Evolutionary conservation across 2,113 vertebrate species (phyloP), one percentile per base, ranked within the genome.

Genomic region (Dasyprocta punctata): DNA sequence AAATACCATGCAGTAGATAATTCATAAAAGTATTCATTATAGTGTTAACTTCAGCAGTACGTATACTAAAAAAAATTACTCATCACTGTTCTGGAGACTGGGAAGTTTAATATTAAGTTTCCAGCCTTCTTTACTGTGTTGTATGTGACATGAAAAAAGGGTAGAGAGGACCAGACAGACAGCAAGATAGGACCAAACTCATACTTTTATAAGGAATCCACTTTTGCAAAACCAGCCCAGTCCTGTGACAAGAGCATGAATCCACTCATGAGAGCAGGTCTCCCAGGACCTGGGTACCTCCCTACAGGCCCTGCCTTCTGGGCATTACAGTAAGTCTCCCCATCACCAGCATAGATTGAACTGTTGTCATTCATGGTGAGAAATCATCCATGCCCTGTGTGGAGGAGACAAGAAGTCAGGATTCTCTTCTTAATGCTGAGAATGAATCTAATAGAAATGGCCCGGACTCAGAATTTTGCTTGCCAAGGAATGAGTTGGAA

Each of bases 391-490:
- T 49, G 63, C 52, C 69, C 33, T 93, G 28, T 19, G 14, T 90
- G 88, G 30, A 20, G 80, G 63, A 94, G 58, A 87, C 4, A 63
- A 52, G 73, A 96, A 89, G 52, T 75, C 47, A 67, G 0, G 58
- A 82, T 11, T 86, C 71, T 38, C 38, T 38, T 61, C 19, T n/a
- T 33, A 30, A 77, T 19, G 24, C 14, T 30, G 67, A 85, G 38
- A 93, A 87, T 38, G 92, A 54, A 77, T 85, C 86, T 56, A 47
- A 38, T 44, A 44, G 16, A 89, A 58, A 56, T 7, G 58, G 65
- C 49, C 94, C 67, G 77, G 92, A 95, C 41, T 95, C 92, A 94
- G 95, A 97, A 87, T 65, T 89, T 63, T 54, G 73, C 56, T 90
- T 86, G 81, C 90, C 56, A 81, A 85, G 63, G 61, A 89, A 47